Evolutionary conservation across 1,140 invertebrate genomes (phyloP), one percentile per base, ranked within the genome.

Genomic region (Euschistus heros): DNA sequence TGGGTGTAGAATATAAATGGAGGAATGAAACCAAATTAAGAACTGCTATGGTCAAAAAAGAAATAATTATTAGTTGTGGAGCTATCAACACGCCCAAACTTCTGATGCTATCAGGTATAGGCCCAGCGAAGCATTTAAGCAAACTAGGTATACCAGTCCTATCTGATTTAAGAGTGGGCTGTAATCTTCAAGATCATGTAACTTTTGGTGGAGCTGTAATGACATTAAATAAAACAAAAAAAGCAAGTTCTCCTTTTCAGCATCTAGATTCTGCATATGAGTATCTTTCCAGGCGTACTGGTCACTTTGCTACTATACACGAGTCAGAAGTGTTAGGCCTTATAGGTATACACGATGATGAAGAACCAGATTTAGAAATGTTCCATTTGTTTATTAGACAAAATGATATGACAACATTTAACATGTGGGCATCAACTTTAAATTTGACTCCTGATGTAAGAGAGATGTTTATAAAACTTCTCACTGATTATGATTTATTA

Each of bases 31-130:
- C 83, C 69, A 70, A 59, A n/a, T 69, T 42, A 14, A 76, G 80
- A 60, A 79, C 75, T 62, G 82, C 88, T 0, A 76, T 79, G 30
- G 87, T 88, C 0, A 80, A 78, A 57, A 86, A 86, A 71, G 89
- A 92, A 75, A 82, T 92, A 0, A 69, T 68, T 64, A 22, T 69
- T 8, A 69, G 71, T 6, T 76, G 74, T 14, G 77, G 77, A 13
- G 69, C 72, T 0, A 69, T 78, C 20, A 70, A 70, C 22, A 71
- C 73, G 2, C 72, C 77, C 5, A 74, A 78, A 68, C 59, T 81
- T 20, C 71, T 81, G 7, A 74, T 81, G 73, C 68, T 81, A 2
- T 80, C 78, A 20, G 80, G 80, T 17, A 71, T 81, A 57, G 80
- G 80, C 20, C 78, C 79, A 0, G 70, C 68, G 52, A 64, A 73